A percentile compares a stretch with the other conserved stretches of the same genome.
These are phyloP conservation scores for Setophaga petechia DNA, from an alignment of 2,113 vertebrate species.

Conservation along the genomic window DNA sequence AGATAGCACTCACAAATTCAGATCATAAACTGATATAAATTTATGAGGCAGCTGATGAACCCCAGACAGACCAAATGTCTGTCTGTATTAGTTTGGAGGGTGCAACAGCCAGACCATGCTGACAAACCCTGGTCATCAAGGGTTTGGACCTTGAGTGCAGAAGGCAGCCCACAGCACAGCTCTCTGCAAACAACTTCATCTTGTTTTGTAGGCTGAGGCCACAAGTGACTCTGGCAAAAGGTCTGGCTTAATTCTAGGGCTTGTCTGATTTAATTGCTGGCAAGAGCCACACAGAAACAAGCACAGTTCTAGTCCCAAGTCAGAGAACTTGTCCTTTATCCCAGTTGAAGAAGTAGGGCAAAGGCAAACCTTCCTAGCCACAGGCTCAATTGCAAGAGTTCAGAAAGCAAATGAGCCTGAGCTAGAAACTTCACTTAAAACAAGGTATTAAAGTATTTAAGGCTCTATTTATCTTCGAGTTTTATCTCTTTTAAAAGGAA, in stretches of 20 bases:
- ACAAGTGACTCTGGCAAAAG: not conserved
- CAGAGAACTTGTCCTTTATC: not conserved
- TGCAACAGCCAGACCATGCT: not conserved
- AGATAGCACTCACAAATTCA: not conserved
- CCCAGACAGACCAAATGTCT: not conserved
- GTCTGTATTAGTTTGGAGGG: not conserved
- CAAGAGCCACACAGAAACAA: not conserved
- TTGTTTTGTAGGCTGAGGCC: not conserved
- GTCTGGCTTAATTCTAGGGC: not conserved
- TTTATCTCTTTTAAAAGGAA: not conserved
- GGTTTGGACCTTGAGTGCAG: not conserved
- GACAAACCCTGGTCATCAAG: not conserved
- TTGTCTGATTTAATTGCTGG: not conserved
- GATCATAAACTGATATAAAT: not conserved
- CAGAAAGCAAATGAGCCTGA: not conserved
- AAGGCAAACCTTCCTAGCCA: not conserved
- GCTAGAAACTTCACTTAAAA: not conserved
- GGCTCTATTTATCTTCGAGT: not conserved
- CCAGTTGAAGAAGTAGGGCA: not conserved
- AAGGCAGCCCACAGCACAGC: fast-evolving
- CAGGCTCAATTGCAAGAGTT: not conserved
- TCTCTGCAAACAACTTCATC: not conserved
- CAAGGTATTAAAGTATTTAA: not conserved
- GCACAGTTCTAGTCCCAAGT: not conserved
- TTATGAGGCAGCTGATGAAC: not conserved